Percentiles rank a stretch among this genome's conserved stretches.
Conservation (phyloP, 2,113 vertebrate genomes). For the Ceyx margarethae region DNA sequence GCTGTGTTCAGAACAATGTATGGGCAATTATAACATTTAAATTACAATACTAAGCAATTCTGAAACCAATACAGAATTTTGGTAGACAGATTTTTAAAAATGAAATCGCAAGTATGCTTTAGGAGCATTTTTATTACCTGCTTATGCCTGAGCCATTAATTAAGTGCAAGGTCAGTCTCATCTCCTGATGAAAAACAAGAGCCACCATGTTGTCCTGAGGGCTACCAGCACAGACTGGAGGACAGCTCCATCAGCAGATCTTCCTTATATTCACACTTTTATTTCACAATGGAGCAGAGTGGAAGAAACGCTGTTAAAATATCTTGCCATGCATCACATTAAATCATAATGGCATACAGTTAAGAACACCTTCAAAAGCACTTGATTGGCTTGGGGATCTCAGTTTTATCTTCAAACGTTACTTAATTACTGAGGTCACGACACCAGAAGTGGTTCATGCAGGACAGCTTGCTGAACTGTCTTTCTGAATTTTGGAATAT, state of each 20-base stretch:
- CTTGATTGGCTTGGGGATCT: neutral
- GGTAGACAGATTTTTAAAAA: neutral
- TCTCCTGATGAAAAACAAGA: neutral
- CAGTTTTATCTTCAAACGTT: neutral
- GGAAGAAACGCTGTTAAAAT: neutral
- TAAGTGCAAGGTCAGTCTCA: neutral
- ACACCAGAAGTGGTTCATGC: neutral
- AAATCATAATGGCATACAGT: neutral
- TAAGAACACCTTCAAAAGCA: neutral
- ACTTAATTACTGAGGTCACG: neutral
- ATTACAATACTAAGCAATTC: neutral
- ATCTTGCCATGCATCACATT: neutral
- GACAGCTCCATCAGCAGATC: neutral
- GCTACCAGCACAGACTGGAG: neutral
- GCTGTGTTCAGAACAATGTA: neutral
- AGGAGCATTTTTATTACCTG: neutral
- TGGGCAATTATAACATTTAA: neutral
- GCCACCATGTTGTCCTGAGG: neutral
- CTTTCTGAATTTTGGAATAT: neutral
- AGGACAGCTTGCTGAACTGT: neutral
- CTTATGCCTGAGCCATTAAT: neutral
- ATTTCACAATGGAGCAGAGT: neutral
- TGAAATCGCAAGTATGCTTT: neutral
- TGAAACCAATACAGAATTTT: neutral
- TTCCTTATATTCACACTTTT: neutral